phyloP scores from a whole-genome alignment of 2,113 vertebrate genomes.

The Hippolais icterina region DNA sequence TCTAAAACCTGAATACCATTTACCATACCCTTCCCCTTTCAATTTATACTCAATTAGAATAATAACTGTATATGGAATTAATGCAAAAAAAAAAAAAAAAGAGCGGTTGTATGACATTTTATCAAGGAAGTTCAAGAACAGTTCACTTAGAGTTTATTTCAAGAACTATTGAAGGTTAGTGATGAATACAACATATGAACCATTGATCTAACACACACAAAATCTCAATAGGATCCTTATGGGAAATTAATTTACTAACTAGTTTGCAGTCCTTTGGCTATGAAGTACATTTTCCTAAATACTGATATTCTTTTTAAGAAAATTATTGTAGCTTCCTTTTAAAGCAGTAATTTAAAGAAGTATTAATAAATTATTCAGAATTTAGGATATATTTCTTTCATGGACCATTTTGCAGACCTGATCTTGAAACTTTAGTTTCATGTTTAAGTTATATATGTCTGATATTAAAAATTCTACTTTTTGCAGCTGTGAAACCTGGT shows the following conservation, averaged over 20 bases:
- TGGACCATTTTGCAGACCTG: not conserved
- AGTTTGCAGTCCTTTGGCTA: not conserved
- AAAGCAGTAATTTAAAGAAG: not conserved
- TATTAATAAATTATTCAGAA: not conserved
- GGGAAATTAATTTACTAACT: not conserved
- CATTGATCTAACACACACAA: not conserved
- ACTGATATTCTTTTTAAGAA: accelerated
- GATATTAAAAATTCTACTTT: not conserved
- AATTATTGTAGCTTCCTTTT: not conserved
- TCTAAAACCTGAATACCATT: not conserved
- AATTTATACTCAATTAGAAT: not conserved
- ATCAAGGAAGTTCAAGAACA: slow-evolving; percentile 32
- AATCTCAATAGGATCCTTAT: not conserved
- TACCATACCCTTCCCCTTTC: not conserved
- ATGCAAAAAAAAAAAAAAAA: not conserved
- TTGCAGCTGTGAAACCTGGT: not conserved
- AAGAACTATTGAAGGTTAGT: slow-evolving; percentile 8
- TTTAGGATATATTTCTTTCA: not conserved
- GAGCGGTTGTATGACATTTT: not conserved
- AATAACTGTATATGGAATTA: not conserved
- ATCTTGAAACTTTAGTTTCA: not conserved
- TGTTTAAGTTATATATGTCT: not conserved
- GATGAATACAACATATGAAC: not conserved
- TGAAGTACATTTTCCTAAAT: not conserved
- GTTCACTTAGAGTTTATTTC: slow-evolving; percentile 27